Base-by-base conservation (phyloP, 2,888 invertebrate species). In the Archips xylosteana region DNA sequence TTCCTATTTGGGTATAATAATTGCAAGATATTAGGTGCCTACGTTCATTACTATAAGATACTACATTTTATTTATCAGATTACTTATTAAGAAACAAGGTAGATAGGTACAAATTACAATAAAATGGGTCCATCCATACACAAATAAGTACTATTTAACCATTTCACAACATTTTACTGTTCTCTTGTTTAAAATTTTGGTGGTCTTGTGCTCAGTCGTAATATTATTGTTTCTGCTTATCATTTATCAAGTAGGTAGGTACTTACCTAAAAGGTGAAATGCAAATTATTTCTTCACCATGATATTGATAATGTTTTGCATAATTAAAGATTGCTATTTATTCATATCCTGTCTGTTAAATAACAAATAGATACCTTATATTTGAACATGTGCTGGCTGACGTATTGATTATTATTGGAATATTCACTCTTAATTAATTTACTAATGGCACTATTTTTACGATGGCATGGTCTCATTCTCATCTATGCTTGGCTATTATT, bases 371-470 rank as follows among this genome's bases (percentile, higher is more conserved):
- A 2, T 49, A 49, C n/a, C 49, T 49, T n/a, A 49, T n/a, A 49
- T 54, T n/a, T 70, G 32, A 70, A 70, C 23, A 23, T 9, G 12
- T 45, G 36, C 69, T 34, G 59, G 59, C 36, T 57, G 23, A 60
- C 61, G 15, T 8, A 74, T 47, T 36, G 65, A 13, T 5, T 42
- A 47, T 15, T 42, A 45, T n/a, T 64, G 49, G n/a, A 45, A 66
- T 65, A 47, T 47, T 61, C 47, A 47, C 23, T 49, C 47, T 59
- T 45, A 49, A 62, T 47, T 59, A 59, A 68, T 73, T 42, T 45
- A 62, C 60, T 64, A 82, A 87, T 86, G 86, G 87, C 87, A 87
- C 87, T 84, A 81, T 78, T 81, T 76, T 71, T 74, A 74, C 76
- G 78, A 84, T 84, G 84, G 85, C 82, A 80, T 78, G 71, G 49